Evolutionary conservation across 2,113 vertebrate genomes (phyloP).

Genomic region (Lamprologus speciosus): DNA sequence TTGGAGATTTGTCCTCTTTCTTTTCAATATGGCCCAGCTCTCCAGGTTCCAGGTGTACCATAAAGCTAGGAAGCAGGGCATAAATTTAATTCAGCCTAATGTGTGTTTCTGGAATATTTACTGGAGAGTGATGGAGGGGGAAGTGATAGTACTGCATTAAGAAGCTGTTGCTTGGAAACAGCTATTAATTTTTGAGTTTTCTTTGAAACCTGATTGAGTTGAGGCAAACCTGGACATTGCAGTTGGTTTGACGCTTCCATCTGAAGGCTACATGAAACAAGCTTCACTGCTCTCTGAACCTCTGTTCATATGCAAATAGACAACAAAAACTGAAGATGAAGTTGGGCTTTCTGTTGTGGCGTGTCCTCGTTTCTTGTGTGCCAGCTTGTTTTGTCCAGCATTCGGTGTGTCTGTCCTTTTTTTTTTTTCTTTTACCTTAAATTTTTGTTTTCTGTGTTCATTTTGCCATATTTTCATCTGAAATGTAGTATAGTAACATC

Average conservation of each 20-base stretch:
- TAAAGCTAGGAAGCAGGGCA: not conserved
- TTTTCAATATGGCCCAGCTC: not conserved
- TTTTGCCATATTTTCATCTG: conserved; percentile 29
- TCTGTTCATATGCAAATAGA: conserved; percentile 6
- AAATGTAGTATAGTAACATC: conserved; percentile 58
- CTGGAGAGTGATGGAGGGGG: conserved; percentile 49
- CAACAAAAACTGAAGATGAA: not conserved
- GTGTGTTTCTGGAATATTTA: not conserved
- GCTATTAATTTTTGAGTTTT: conserved; percentile 2
- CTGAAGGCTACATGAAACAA: not conserved
- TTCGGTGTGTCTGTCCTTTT: not conserved
- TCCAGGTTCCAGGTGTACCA: conserved; percentile 28
- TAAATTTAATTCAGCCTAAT: not conserved
- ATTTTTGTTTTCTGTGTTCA: not conserved
- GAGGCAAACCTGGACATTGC: not conserved
- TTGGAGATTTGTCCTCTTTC: not conserved
- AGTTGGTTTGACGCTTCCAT: not conserved
- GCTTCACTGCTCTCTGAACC: not conserved
- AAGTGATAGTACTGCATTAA: not conserved
- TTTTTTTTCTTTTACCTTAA: not conserved
- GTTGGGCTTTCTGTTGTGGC: not conserved
- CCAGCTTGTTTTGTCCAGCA: not conserved
- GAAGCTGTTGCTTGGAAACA: conserved; percentile 35
- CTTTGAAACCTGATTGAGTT: not conserved
- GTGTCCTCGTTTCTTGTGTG: not conserved